Conservation (phyloP, 2,797 vertebrate genomes). For the Helarctos malayanus region DNA sequence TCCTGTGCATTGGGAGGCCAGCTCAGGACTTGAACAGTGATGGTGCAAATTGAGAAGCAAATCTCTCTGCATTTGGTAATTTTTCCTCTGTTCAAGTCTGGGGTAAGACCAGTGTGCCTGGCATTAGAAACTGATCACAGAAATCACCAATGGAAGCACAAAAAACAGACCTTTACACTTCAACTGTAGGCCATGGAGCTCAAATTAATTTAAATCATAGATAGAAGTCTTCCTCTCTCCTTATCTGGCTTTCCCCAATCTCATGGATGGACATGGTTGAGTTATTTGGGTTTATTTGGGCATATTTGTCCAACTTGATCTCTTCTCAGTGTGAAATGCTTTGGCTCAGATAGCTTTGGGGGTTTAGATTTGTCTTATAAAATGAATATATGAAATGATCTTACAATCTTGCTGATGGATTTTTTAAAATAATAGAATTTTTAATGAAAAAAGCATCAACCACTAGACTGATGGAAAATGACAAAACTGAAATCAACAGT, state of each 20-base stretch:
- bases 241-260: slow-evolving; percentile 24
- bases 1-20: neutral
- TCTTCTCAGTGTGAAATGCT: slow-evolving; percentile 74
- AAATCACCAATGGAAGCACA: neutral
- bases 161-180: neutral
- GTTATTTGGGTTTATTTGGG: slow-evolving; percentile 67
- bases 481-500: slow-evolving; percentile 72
- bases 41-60: neutral
- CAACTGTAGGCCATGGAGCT: neutral
- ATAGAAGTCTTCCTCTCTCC: slow-evolving; percentile 25
- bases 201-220: slow-evolving; percentile 32
- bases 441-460: slow-evolving; percentile 75
- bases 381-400: slow-evolving; percentile 72
- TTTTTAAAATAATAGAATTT: slow-evolving; percentile 76
- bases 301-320: slow-evolving; percentile 63
- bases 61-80: neutral
- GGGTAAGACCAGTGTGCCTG: neutral
- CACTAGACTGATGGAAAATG: slow-evolving; percentile 65
- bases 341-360: slow-evolving; percentile 67
- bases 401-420: slow-evolving; percentile 54
- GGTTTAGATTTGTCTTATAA: slow-evolving; percentile 65
- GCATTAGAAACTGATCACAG: neutral
- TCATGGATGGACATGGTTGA: slow-evolving; percentile 45
- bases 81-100: neutral
- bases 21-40: neutral